Evolutionary conservation across 2,888 invertebrate species (phyloP), one percentile per base, ranked within the genome.

Genomic region (Dasysyrphus tricinctus): DNA sequence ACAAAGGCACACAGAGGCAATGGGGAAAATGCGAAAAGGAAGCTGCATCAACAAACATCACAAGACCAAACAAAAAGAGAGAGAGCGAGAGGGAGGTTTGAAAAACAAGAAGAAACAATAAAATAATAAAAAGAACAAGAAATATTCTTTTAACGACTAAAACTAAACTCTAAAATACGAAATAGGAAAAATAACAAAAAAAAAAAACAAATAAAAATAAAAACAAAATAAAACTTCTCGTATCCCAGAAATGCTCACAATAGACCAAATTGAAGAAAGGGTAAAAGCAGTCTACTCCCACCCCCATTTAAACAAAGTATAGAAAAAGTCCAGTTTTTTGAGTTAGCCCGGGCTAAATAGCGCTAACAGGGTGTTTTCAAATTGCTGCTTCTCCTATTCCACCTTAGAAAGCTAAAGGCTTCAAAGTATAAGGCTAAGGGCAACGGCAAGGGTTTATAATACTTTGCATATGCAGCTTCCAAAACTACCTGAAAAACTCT

Each of bases 401-500:
- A 54, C n/a, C 14, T 3, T 3, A 19, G 51, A 34, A 37, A 82
- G 59, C 82, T 51, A 74, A 67, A 63, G 76, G 76, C 67, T 74
- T 69, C 12, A 37, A 34, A 11, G 16, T 57, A 37, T 16, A 57
- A 37, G 61, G 39, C 61, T 61, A 24, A 61, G 42, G n/a, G 42
- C 24, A 39, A 57, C 16, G 34, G 57, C 11, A 57, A 16, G 81
- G 74, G 86, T 78, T 65, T 86, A 82, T 86, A 86, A 82, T 79
- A 82, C 82, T 86, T 86, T 82, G 70, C 86, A 86, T 86, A 81
- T 86, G 86, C 74, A 86, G 14, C 67, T 67, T 8, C 49, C 49
- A 67, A 5, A 67, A 67, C 78, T 69, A 69, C 69, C 86, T 86
- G 86, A 82, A 86, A 84, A 82, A 82, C 82, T 86, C 86, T 86